phyloP scores from a whole-genome alignment of 2,888 invertebrate genomes.

The Aquatica leii region DNA sequence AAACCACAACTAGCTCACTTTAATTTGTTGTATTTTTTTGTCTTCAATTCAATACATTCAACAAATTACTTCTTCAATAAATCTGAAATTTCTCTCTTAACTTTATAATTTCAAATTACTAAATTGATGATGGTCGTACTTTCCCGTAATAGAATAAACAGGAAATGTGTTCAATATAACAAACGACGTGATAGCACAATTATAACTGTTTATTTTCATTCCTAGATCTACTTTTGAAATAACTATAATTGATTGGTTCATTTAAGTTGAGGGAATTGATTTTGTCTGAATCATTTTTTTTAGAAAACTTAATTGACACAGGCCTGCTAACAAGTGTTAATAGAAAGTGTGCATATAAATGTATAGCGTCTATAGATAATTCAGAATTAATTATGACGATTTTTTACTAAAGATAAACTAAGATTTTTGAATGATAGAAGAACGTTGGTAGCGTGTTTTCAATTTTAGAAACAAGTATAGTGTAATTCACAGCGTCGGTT shows the following conservation, averaged over 20 bases:
- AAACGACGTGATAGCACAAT: slow-evolving; percentile 3
- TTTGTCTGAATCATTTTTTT: slow-evolving; percentile 16
- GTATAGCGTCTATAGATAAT: slow-evolving; percentile 26
- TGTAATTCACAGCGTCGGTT: slow-evolving; percentile 44
- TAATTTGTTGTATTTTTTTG: too few relatives aligned
- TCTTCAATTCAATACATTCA: too few relatives aligned
- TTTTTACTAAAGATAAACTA: slow-evolving; percentile 24
- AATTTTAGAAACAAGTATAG: slow-evolving; percentile 24
- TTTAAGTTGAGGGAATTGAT: slow-evolving; percentile 13
- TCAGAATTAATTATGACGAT: slow-evolving; percentile 30
- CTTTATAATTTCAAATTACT: slow-evolving; percentile 8
- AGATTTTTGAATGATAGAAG: slow-evolving; percentile 19
- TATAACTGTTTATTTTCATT: slow-evolving; percentile 13
- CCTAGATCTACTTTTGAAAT: slow-evolving; percentile 7
- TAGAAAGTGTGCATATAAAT: slow-evolving; percentile 29
- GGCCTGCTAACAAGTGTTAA: slow-evolving; percentile 14
- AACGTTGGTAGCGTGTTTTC: slow-evolving; percentile 28
- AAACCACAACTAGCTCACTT: not conserved
- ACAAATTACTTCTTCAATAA: not conserved
- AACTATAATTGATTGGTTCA: slow-evolving; percentile 15
- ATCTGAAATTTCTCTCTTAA: slow-evolving; percentile 20
- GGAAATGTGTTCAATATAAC: not conserved
- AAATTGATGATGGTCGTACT: not conserved
- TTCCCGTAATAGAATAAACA: not conserved
- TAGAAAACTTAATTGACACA: slow-evolving; percentile 19